A percentile compares a stretch with the other conserved stretches of the same genome.
Conservation (phyloP, 2,113 vertebrate genomes). For the Asarcornis scutulata region DNA sequence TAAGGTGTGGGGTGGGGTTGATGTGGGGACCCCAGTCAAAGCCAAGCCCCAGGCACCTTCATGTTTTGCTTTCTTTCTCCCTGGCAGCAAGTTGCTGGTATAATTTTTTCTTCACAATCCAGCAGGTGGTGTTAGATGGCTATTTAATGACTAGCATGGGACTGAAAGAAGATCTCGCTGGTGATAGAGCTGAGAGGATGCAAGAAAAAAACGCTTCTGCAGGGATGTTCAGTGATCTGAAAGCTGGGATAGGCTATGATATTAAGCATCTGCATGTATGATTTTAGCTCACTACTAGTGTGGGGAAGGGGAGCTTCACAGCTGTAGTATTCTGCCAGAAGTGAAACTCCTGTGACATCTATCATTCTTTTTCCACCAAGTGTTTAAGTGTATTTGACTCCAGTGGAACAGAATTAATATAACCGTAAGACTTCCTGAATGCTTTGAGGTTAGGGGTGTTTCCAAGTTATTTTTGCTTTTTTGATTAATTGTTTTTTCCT, state of each 20-base stretch:
- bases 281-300: constrained; percentile 12
- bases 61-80: not conserved
- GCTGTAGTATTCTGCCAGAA: not conserved
- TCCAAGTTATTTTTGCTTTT: not conserved
- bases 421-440: not conserved
- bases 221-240: not conserved
- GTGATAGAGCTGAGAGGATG: not conserved
- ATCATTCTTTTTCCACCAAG: not conserved
- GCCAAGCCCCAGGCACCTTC: not conserved
- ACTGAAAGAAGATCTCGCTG: not conserved
- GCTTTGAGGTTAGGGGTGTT: not conserved
- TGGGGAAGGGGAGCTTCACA: not conserved
- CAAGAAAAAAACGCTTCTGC: not conserved
- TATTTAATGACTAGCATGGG: constrained; percentile 34
- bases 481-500: not conserved
- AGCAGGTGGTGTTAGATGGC: constrained; percentile 72
- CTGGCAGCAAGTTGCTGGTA: not conserved
- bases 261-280: constrained; percentile 2
- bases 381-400: not conserved
- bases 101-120: not conserved
- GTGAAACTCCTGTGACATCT: not conserved
- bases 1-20: not conserved
- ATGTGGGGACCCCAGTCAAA: not conserved
- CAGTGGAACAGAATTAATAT: not conserved
- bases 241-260: constrained; percentile 8